Evolutionary conservation across 2,888 invertebrate species (phyloP).

Genomic region (Clanis bilineata): DNA sequence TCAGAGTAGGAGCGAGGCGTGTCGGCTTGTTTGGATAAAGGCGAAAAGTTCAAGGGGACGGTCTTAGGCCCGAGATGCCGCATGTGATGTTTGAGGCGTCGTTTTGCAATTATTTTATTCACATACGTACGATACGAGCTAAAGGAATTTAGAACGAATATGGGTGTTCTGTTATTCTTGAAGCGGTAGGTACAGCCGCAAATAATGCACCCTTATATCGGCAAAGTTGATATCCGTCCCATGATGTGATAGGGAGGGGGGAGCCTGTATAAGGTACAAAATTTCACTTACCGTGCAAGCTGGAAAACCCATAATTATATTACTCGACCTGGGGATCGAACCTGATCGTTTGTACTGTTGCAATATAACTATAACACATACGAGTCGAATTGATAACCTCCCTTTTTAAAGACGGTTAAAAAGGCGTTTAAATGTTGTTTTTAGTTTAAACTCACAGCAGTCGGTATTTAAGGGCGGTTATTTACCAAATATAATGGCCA

Average conservation of each 20-base stretch:
- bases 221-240: no score
- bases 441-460: not conserved
- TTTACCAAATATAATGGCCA: not conserved
- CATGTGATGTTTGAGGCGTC: not conserved
- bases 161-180: not conserved
- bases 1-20: constrained; percentile 23
- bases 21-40: constrained; percentile 37
- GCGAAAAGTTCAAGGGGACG: constrained; percentile 63
- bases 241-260: no score
- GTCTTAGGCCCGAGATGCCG: not conserved
- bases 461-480: not conserved
- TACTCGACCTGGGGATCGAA: no score
- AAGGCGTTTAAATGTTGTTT: not conserved
- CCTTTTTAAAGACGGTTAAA: no score
- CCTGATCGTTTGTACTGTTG: no score
- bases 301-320: no score
- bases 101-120: not conserved
- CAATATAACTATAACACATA: no score
- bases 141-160: not conserved
- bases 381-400: no score
- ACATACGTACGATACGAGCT: not conserved
- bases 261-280: no score
- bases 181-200: no score
- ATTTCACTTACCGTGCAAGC: no score
- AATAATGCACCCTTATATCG: no score